These are phyloP conservation scores for Prionace glauca DNA, from an alignment of 2,797 vertebrate genomes.

Conservation along the genomic window DNA sequence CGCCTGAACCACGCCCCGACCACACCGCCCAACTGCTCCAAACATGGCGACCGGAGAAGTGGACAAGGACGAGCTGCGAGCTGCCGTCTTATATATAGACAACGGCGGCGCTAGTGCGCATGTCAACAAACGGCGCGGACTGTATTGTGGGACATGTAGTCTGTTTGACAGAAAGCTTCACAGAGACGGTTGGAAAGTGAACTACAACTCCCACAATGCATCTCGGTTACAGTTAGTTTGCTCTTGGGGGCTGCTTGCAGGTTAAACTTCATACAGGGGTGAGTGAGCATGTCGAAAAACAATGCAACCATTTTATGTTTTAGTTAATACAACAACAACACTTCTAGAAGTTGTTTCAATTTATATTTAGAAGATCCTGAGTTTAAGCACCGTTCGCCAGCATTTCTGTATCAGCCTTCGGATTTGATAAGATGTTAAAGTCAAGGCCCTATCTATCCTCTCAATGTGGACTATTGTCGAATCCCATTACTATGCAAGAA, in stretches of 20 bases:
- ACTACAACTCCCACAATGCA: background rate
- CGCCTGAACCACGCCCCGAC: background rate
- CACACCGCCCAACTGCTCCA: slow-evolving; percentile 2
- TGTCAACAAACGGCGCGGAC: background rate
- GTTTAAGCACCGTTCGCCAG: background rate
- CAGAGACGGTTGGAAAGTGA: fast-evolving
- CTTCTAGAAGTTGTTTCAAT: background rate
- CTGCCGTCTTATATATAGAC: background rate
- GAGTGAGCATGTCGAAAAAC: background rate
- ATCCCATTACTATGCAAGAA: background rate
- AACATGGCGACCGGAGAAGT: background rate
- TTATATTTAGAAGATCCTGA: background rate
- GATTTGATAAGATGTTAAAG: background rate
- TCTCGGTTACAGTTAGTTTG: background rate
- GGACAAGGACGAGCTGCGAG: background rate
- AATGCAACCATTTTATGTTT: background rate
- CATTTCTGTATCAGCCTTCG: background rate
- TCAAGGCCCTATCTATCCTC: background rate
- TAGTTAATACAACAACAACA: background rate
- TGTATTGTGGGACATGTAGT: background rate
- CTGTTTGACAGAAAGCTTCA: too few species aligned
- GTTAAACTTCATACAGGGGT: background rate
- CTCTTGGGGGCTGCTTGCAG: background rate
- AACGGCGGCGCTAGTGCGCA: background rate
- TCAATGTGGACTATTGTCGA: background rate